Evolutionary conservation across 2,113 vertebrate species (phyloP), one percentile per base, ranked within the genome.

Genomic region (Limanda limanda): DNA sequence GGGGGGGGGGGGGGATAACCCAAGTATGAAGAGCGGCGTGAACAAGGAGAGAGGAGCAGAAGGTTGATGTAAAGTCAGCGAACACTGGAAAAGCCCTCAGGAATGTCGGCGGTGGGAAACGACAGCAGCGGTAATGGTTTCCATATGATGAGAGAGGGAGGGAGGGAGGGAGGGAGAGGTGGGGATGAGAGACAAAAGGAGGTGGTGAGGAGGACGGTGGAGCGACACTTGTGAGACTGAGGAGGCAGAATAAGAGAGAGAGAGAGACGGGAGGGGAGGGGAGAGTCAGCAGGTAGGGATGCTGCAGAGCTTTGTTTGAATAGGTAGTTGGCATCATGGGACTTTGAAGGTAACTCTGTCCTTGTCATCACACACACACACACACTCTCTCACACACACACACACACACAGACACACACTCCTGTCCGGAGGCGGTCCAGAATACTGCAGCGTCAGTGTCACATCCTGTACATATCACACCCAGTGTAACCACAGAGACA

Each of bases 301-400:
- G 81, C 79, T 71, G 82, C 79, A 65, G 69, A 72, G 74, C 60
- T 42, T 65, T 79, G 87, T 88, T 86, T 86, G 85, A 87, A 83
- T 71, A 88, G 85, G 85, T 87, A 79, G 67, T 57, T 52, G 81
- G 89, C 77, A 81, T 85, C 82, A 65, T 85, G 91, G 92, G 91
- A 93, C 90, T 91, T 82, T 92, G 91, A 94, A 94, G 92, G 93
- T 93, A 94, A 89, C 88, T 1, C 81, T 45, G 94, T 92, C 93
- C 92, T 94, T 94, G 93, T 92, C 90, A 83, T 79, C 47, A 48
- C 47, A 17, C 71, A 48, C 67, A 70, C 57, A 72, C 74, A 35
- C 40, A 56, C 73, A 31, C 35, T 8, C 35, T 8, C 7, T 8
- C 7, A 35, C 35, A 35, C 7, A 35, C 31, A 8, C 31, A 8